phyloP scores from a whole-genome alignment of 2,113 vertebrate genomes.

The Semicossyphus pulcher region DNA sequence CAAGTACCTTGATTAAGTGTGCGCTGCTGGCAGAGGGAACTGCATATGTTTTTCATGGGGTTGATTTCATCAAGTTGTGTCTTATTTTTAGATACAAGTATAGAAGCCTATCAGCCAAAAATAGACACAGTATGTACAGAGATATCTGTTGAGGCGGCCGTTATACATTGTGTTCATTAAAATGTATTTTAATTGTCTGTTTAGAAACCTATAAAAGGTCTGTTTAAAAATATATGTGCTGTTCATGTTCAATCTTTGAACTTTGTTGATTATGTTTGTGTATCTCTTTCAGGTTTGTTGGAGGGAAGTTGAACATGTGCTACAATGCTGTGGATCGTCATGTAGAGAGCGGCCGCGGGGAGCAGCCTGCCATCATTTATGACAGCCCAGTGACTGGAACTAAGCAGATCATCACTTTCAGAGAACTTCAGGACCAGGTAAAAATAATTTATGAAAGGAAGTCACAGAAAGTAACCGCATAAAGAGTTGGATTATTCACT shows the following conservation, averaged over 20 bases:
- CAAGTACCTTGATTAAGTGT: constrained; percentile 29
- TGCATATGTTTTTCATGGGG: not conserved
- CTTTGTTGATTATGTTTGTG: not conserved
- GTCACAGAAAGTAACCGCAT: not conserved
- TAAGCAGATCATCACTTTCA: constrained; percentile 89
- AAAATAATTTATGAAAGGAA: not conserved
- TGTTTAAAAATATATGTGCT: too few species aligned
- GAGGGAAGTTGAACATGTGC: constrained; percentile 94
- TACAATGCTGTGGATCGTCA: constrained; percentile 96
- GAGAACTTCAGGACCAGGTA: constrained; percentile 91
- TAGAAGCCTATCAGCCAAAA: not conserved
- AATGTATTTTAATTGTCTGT: too few species aligned
- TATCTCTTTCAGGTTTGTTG: constrained; percentile 88
- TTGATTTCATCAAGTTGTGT: not conserved
- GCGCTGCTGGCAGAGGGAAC: not conserved
- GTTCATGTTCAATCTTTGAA: too few species aligned
- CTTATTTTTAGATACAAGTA: not conserved
- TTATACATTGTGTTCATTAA: too few species aligned
- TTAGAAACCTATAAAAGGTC: too few species aligned
- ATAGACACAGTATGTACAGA: not conserved
- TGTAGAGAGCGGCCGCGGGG: constrained; percentile 88
- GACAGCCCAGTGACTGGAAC: constrained; percentile 94
- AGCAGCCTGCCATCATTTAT: constrained; percentile 91
- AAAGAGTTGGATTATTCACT: not conserved
- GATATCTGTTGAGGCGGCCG: too few species aligned